These are phyloP conservation scores for Discoglossus pictus DNA, from an alignment of 2,797 vertebrate genomes.

Conservation along the genomic window DNA sequence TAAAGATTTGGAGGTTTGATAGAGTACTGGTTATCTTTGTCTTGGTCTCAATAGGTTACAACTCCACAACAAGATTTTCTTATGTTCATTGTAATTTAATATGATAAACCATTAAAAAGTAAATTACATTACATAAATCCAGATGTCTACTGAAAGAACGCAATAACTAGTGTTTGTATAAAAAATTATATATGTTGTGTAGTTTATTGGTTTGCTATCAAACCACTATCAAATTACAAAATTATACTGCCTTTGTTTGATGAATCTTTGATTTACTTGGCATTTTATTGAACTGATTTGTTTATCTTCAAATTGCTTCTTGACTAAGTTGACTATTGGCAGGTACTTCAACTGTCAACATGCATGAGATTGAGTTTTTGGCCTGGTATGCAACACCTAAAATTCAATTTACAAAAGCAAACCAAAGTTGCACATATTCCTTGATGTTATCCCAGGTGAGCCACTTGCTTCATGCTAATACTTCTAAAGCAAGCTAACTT, in stretches of 20 bases:
- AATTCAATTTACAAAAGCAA: conserved; percentile 73
- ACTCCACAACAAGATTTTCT: conserved; percentile 6
- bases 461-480: conserved; percentile 83
- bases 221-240: background rate
- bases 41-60: conserved; percentile 10
- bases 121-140: conserved; percentile 16
- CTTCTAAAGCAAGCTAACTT: conserved; percentile 98
- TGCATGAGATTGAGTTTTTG: conserved; percentile 54
- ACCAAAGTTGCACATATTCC: conserved; percentile 66
- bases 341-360: conserved; percentile 40
- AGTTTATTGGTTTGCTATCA: conserved; percentile 5
- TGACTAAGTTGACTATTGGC: conserved; percentile 51
- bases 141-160: conserved; percentile 3
- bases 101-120: conserved; percentile 9
- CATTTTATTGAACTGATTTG: conserved; percentile 14
- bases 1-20: conserved; percentile 5
- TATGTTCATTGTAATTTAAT: conserved; percentile 16
- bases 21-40: too few species aligned
- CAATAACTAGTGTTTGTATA: background rate
- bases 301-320: conserved; percentile 31
- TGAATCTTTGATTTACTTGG: conserved; percentile 29
- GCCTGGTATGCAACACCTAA: conserved; percentile 56
- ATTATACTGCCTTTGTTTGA: conserved; percentile 7
- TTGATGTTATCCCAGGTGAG: conserved; percentile 78
- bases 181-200: conserved; percentile 1